Conservation (phyloP, 2,797 vertebrate genomes). For the Coranthus polyacanthus region DNA sequence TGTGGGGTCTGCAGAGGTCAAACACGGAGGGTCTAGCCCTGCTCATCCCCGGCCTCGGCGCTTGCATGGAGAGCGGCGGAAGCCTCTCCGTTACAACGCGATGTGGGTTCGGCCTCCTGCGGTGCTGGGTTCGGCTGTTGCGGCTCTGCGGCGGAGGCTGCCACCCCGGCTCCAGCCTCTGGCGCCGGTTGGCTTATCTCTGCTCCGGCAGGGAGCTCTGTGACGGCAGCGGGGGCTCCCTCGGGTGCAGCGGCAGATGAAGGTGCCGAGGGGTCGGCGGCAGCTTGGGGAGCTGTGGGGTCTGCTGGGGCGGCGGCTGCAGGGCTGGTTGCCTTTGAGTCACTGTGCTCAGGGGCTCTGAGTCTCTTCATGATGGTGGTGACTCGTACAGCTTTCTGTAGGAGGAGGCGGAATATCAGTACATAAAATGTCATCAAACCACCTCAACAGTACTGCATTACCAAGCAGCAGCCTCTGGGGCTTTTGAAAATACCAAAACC, state of each 20-base stretch:
- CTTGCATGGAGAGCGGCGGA: conserved; percentile 66
- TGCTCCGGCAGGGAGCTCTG: conserved; percentile 62
- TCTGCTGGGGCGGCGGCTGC: conserved; percentile 52
- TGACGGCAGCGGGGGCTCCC: conserved; percentile 1
- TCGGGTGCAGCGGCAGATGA: conserved; percentile 21
- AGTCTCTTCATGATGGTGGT: conserved; percentile 98
- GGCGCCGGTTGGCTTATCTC: conserved; percentile 63
- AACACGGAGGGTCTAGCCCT: conserved; percentile 84
- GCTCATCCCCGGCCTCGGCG: conserved; percentile 80
- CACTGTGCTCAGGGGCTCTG: conserved; percentile 90
- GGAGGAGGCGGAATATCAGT: conserved; percentile 13
- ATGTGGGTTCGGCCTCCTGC: conserved; percentile 69
- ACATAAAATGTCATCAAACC: no score
- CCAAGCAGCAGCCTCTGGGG: no score
- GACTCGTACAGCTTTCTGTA: conserved; percentile 96
- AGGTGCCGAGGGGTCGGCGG: conserved; percentile 54
- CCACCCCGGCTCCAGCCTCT: conserved; percentile 41
- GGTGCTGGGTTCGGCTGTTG: conserved; percentile 63
- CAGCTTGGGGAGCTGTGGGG: conserved; percentile 69
- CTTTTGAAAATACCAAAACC: no score
- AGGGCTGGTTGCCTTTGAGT: conserved; percentile 68
- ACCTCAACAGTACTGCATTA: no score
- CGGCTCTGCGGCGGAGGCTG: conserved; percentile 36
- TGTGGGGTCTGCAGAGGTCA: conserved; percentile 43
- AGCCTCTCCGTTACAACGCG: conserved; percentile 87